A percentile compares a stretch with the other conserved stretches of the same genome.
phyloP scores from a whole-genome alignment of 2,113 vertebrate species.

The Athene cunicularia region DNA sequence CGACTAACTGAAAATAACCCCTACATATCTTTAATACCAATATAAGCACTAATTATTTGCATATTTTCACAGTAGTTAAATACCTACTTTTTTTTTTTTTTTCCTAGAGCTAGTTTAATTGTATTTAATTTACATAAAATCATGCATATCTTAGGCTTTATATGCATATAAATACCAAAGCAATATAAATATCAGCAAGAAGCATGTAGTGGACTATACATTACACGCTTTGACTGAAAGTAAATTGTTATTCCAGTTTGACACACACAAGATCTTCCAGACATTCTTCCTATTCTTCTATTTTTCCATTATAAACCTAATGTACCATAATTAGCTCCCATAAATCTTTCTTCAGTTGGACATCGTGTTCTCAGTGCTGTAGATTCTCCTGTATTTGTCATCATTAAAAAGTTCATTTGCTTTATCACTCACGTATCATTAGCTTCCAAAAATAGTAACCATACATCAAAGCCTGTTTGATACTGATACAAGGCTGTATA shows the following conservation, averaged over 20 bases:
- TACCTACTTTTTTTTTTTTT: accelerated
- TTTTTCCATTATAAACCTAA: background rate
- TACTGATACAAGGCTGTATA: background rate
- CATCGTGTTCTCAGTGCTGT: background rate
- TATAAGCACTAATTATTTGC: background rate
- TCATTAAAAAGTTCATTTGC: slow-evolving; percentile 29
- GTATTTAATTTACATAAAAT: background rate
- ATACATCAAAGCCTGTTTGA: background rate
- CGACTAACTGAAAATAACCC: background rate
- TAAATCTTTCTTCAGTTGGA: background rate
- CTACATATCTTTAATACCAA: background rate
- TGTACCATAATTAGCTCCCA: background rate
- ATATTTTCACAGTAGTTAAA: background rate
- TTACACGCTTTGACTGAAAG: background rate
- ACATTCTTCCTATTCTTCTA: background rate
- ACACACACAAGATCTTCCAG: background rate
- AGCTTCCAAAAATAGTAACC: background rate
- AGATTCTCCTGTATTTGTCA: slow-evolving; percentile 1
- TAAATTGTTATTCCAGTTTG: background rate
- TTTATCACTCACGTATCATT: slow-evolving; percentile 2
- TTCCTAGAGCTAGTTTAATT: background rate
- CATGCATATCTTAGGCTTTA: background rate
- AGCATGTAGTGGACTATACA: background rate
- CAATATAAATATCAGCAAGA: background rate
- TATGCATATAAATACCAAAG: background rate